Base-by-base conservation (phyloP, 2,888 invertebrate species). In the Aquatica leii region DNA sequence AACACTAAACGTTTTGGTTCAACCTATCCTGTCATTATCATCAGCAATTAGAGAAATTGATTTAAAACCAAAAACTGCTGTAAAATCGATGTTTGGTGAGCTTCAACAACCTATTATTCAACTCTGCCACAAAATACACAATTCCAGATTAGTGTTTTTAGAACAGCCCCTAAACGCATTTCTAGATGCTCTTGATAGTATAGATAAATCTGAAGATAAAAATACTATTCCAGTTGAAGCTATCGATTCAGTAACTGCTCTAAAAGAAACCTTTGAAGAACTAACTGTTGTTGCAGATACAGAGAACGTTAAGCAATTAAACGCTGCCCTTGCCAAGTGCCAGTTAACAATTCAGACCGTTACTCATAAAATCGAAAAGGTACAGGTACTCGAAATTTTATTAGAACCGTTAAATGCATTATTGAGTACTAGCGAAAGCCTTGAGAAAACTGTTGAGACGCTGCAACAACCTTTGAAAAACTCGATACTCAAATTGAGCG, bases 81-180 rank as follows among this genome's bases (percentile, higher is more conserved):
- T 24, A 4, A 24, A 24, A 24, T 24, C 24, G 2, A 6, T 24
- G 6, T 24, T 51, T 15, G 34, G 15, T 14, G 12, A 31, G 15
- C 9, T 51, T 8, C 21, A 59, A 20, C 43, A 53, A 48, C 35
- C 59, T 1, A 43, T 48, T 12, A 12, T 17, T 35, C 21, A 24
- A 12, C n/a, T 46, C 2, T 18, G 20, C 3, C 18, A 41, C n/a
- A 15, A 12, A 41, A 41, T 37, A 2, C 37, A 41, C 6, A 15
- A 41, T 41, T 41, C 41, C 8, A 46, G 20, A 1, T n/a, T 46
- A 5, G 20, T 18, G 4, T n/a, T 18, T 6, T n/a, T 58, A 21
- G 37, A 49, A 50, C 24, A 37, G 24, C 57, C 57, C 3, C 17
- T 58, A 17, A 20, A 37, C 8, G 57, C 40, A 11, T 49, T 58